These are phyloP conservation scores for Drosophila obscura DNA, from an alignment of 1,140 invertebrate species.

Conservation along the genomic window DNA sequence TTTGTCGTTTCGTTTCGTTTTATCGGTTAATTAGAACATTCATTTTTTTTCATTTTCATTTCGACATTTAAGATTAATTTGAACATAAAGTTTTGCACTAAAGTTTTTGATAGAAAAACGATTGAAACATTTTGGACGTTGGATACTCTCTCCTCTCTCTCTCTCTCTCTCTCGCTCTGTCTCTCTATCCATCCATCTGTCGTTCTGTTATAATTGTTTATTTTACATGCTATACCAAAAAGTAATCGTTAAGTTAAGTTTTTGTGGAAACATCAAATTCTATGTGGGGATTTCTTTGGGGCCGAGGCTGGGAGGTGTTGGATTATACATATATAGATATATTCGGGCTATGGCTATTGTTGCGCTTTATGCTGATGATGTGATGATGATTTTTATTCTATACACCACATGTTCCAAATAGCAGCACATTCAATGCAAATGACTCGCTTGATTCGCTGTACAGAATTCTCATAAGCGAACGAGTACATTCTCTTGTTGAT, in stretches of 20 bases:
- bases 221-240: slow-evolving; percentile 54
- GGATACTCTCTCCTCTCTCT: neutral
- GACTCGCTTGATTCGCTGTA: too few species aligned
- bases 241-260: slow-evolving; percentile 46
- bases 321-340: slow-evolving; percentile 49
- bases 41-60: slow-evolving; percentile 48
- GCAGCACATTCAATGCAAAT: too few species aligned
- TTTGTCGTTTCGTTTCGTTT: slow-evolving; percentile 45
- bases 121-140: slow-evolving; percentile 37
- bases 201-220: slow-evolving; percentile 44
- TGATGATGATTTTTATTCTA: slow-evolving; percentile 21
- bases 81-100: slow-evolving; percentile 80
- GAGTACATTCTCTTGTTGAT: too few species aligned
- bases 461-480: too few species aligned
- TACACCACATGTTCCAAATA: slow-evolving; percentile 1
- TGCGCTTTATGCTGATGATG: slow-evolving; percentile 31
- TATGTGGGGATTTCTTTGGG: slow-evolving; percentile 9
- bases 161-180: neutral
- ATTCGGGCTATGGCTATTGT: slow-evolving; percentile 73
- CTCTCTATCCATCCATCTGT: neutral
- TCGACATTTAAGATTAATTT: slow-evolving; percentile 80
- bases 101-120: slow-evolving; percentile 68
- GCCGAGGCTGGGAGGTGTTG: slow-evolving; percentile 22
- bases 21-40: slow-evolving; percentile 76
- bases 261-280: slow-evolving; percentile 61